Percentiles rank a stretch among this genome's conserved stretches.
phyloP scores from a whole-genome alignment of 2,797 vertebrate species.

The Bradypodion pumilum region DNA sequence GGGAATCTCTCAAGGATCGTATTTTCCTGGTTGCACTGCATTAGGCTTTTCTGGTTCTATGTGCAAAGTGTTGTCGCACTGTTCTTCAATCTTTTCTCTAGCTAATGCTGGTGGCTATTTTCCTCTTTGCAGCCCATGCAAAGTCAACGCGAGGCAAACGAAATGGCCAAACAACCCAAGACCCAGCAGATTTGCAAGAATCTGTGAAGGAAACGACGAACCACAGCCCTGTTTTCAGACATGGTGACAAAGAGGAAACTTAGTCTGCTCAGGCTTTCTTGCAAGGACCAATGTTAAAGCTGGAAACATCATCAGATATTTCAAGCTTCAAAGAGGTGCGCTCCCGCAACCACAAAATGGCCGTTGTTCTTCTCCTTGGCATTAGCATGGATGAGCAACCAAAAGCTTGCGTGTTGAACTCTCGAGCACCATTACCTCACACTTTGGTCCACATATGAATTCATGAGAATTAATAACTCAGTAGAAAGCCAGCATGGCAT shows the following conservation, averaged over 20 bases:
- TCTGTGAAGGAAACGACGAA: constrained; percentile 32
- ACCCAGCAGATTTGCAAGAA: background rate
- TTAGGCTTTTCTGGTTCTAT: too few species aligned
- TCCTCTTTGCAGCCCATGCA: constrained; percentile 66
- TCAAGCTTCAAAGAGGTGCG: accelerated
- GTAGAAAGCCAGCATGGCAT: too few species aligned
- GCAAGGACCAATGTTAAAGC: background rate
- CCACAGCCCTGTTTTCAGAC: constrained; percentile 12
- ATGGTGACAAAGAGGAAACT: constrained; percentile 28
- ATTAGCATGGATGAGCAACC: background rate
- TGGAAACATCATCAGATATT: background rate
- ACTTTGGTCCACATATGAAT: background rate
- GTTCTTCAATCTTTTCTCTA: background rate
- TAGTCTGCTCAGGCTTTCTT: constrained; percentile 14
- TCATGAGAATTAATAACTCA: background rate
- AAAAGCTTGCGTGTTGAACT: background rate
- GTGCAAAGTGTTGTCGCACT: too few species aligned
- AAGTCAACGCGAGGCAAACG: constrained; percentile 64
- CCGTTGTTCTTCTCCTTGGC: background rate
- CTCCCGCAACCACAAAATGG: too few species aligned
- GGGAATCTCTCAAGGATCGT: too few species aligned
- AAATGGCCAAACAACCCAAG: constrained; percentile 48
- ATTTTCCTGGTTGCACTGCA: too few species aligned
- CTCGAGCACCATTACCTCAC: background rate
- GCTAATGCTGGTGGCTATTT: constrained; percentile 4